phyloP scores from a whole-genome alignment of 2,113 vertebrate genomes.

The Ornithorhynchus anatinus region DNA sequence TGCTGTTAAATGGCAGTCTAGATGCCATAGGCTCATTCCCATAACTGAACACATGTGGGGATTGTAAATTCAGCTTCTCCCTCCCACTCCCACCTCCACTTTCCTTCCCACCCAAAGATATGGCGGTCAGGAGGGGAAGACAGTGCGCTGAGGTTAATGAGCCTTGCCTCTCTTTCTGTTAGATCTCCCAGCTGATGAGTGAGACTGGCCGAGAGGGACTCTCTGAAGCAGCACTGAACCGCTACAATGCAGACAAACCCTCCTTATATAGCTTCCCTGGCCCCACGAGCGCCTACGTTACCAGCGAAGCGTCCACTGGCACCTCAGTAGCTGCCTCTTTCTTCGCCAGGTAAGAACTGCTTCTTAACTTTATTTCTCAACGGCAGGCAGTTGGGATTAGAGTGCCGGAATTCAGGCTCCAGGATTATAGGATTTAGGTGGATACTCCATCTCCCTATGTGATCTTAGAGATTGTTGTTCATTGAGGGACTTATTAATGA shows the following conservation, averaged over 20 bases:
- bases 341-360: slow-evolving; percentile 89
- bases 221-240: slow-evolving; percentile 85
- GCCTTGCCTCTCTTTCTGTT: slow-evolving; percentile 14
- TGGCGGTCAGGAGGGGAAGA: not conserved
- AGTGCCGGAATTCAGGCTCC: too few relatives aligned
- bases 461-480: too few relatives aligned
- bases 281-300: slow-evolving; percentile 71
- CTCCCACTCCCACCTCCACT: fast-evolving
- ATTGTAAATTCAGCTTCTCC: not conserved
- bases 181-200: slow-evolving; percentile 92
- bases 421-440: too few relatives aligned
- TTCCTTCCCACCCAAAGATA: not conserved
- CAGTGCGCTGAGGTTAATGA: slow-evolving; percentile 15
- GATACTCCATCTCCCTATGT: too few relatives aligned
- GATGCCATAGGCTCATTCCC: not conserved
- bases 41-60: not conserved
- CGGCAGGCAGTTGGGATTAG: not conserved
- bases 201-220: slow-evolving; percentile 84
- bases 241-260: slow-evolving; percentile 88
- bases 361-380: not conserved
- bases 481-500: not conserved
- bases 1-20: not conserved
- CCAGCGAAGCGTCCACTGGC: slow-evolving; percentile 75
- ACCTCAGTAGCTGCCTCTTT: slow-evolving; percentile 93
- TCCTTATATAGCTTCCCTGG: slow-evolving; percentile 70